These are phyloP conservation scores for Phenganax subtilis DNA, from an alignment of 92 coral and sea anemone species.

Conservation along the genomic window DNA sequence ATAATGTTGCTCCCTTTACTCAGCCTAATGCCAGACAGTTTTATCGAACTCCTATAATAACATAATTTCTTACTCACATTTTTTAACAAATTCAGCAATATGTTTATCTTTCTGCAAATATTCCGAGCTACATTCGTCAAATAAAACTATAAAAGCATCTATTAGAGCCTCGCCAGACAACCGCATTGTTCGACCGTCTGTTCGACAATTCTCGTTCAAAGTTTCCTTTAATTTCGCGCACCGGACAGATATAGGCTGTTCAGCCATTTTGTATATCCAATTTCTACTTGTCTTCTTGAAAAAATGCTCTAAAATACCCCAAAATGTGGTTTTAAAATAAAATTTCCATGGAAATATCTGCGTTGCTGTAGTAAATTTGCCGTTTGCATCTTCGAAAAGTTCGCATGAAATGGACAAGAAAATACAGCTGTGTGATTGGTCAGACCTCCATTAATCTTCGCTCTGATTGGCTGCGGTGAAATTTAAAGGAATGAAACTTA, in stretches of 20 bases:
- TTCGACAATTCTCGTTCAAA: constrained; percentile 58
- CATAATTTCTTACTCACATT: constrained; percentile 61
- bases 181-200: constrained; percentile 45
- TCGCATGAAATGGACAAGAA: not conserved
- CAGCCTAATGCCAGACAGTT: not conserved
- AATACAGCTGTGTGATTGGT: constrained; percentile 28
- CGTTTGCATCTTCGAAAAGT: constrained; percentile 6
- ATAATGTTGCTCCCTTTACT: too few species aligned
- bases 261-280: constrained; percentile 1
- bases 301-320: not conserved
- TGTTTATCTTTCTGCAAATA: constrained; percentile 81
- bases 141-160: constrained; percentile 81
- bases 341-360: not conserved
- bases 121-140: constrained; percentile 81
- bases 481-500: not conserved
- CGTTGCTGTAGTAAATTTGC: constrained; percentile 9
- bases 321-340: not conserved
- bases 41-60: not conserved
- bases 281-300: not conserved
- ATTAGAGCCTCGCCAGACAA: constrained; percentile 79
- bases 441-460: not conserved
- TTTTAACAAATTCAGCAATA: constrained; percentile 70
- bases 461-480: constrained; percentile 35
- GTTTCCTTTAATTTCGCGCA: constrained; percentile 10
- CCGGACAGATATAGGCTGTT: constrained; percentile 14